These are phyloP conservation scores for Dermochelys coriacea DNA, from an alignment of 2,797 vertebrate genomes.

Conservation along the genomic window DNA sequence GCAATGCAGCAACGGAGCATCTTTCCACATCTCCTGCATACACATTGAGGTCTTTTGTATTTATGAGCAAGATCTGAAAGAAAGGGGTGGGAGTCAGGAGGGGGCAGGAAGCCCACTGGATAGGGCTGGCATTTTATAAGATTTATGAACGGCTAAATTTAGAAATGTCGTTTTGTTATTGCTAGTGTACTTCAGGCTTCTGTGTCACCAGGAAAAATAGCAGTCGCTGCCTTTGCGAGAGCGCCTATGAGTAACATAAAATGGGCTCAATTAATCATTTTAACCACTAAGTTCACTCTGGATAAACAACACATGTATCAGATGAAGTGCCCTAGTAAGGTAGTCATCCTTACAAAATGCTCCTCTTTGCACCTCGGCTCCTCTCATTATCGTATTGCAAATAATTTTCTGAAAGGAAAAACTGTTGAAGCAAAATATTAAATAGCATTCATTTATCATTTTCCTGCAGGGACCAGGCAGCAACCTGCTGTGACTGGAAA, in stretches of 20 bases:
- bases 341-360: slow-evolving; percentile 85
- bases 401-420: slow-evolving; percentile 85
- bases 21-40: not conserved
- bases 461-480: slow-evolving; percentile 67
- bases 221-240: slow-evolving; percentile 71
- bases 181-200: slow-evolving; percentile 45
- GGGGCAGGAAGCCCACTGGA: not conserved
- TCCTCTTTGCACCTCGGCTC: slow-evolving; percentile 70
- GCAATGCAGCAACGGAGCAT: not conserved
- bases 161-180: slow-evolving; percentile 76
- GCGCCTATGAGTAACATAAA: slow-evolving; percentile 81
- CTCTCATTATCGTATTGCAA: slow-evolving; percentile 86
- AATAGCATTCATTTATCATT: slow-evolving; percentile 82
- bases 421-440: slow-evolving; percentile 82
- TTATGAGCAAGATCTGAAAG: not conserved
- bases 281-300: slow-evolving; percentile 82
- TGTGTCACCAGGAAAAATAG: slow-evolving; percentile 69
- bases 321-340: slow-evolving; percentile 86
- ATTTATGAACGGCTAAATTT: slow-evolving; percentile 80
- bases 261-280: slow-evolving; percentile 91
- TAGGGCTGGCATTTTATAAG: slow-evolving; percentile 54
- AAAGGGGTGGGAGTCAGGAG: not conserved
- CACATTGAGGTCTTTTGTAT: not conserved
- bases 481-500: slow-evolving; percentile 75
- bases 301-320: slow-evolving; percentile 81